Evolutionary conservation across 2,888 invertebrate genomes (phyloP), one percentile per base, ranked within the genome.

Genomic region (Steinernema hermaphroditum): DNA sequence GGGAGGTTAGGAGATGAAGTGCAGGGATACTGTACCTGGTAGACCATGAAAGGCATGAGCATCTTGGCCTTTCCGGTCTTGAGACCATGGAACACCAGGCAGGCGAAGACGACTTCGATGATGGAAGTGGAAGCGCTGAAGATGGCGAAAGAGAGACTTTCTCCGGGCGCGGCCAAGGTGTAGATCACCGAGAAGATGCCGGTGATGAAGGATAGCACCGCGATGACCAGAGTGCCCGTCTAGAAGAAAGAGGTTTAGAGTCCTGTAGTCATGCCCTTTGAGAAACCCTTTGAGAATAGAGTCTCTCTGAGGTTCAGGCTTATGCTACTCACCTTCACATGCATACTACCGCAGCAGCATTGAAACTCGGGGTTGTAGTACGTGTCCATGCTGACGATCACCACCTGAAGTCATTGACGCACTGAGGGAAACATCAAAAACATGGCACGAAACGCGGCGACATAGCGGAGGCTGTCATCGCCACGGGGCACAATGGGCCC

Each of bases 11-110:
- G 27, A 27, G 6, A 8, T 27, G 54, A 6, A 1, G 6, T 2
- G 6, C 6, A 54, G 24, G 22, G 54, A 22, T 22, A 54, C 54
- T 2, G 27, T 54, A 54, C 54, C 54, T 54, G 54, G 54, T 54
- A 54, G 54, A 24, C 54, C 54, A 54, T 54, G 54, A 54, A 54
- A 4, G 54, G 54, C 54, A 54, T 54, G 27, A 54, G 54, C 54
- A 54, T 54, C 24, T 54, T 54, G 54, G 54, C 54, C 12, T 54
- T 54, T 2, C 54, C 27, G 27, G 27, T 54, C 54, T 54, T 54
- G 27, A 54, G 4, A 27, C 54, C 54, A 27, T 54, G 54, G 54
- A 54, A 24, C n/a, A 54, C 54, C 6, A 54, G 22, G 24, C 24
- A 54, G 14, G 24, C 22, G 24, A 22, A 27, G 14, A 22, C 22